phyloP scores from a whole-genome alignment of 1,140 invertebrate genomes.

The Dendroctonus valens region DNA sequence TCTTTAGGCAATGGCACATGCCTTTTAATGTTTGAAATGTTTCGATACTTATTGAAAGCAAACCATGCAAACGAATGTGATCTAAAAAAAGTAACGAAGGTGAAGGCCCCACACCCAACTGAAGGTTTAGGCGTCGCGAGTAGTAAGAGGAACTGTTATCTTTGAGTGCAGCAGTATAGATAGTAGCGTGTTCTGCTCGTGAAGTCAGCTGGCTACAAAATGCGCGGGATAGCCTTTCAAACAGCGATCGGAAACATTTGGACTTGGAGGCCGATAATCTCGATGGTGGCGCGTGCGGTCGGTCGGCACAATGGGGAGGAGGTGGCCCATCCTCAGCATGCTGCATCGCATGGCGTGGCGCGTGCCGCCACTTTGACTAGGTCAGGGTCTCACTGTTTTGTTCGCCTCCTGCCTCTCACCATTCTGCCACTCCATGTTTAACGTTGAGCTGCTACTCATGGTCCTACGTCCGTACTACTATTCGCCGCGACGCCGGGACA shows the following conservation, averaged over 20 bases:
- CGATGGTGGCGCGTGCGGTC: constrained; percentile 10
- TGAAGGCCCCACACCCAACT: too few species aligned
- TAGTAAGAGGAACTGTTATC: too few species aligned
- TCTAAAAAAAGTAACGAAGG: too few species aligned
- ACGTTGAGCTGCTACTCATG: background rate
- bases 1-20: too few species aligned
- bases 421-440: background rate
- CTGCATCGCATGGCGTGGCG: constrained; percentile 17
- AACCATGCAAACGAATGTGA: too few species aligned
- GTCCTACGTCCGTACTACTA: background rate
- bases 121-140: too few species aligned
- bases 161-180: too few species aligned
- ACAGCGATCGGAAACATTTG: constrained; percentile 11
- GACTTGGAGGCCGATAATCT: constrained; percentile 12
- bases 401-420: constrained; percentile 13
- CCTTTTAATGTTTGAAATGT: too few species aligned
- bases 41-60: too few species aligned
- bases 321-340: constrained; percentile 17
- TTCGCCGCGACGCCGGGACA: constrained; percentile 3
- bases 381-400: constrained; percentile 30
- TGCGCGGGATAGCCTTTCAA: too few species aligned
- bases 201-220: too few species aligned
- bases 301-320: constrained; percentile 1
- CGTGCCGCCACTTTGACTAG: constrained; percentile 29
- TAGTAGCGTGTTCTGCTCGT: too few species aligned